Evolutionary conservation across 2,888 invertebrate species (phyloP), one percentile per base, ranked within the genome.

Genomic region (Margaritifera margaritifera): DNA sequence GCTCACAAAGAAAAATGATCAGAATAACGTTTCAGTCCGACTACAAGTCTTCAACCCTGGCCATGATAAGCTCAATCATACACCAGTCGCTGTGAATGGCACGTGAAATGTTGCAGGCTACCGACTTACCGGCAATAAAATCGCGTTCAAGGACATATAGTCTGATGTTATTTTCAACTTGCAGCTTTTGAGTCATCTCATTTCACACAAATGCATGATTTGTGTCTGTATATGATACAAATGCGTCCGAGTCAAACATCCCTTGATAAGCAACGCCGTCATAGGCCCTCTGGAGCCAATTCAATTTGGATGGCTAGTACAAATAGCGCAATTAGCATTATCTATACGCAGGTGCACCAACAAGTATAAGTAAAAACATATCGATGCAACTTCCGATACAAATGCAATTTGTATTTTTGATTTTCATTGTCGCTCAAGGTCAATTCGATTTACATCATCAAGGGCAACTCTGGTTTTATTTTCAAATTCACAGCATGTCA

Each of bases 41-140:
- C 18, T 50, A 61, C 50, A 61, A 42, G 31, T 50, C 50, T 50
- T 61, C 50, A 2, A 61, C 22, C 50, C 61, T 27, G 24, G 61
- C 61, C 61, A 61, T 61, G 50, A 31, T 61, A 20, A 61, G 50
- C 22, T 50, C 61, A 31, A 31, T 31, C 61, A 60, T 60, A n/a
- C 61, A 60, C 61, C 51, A 61, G 22, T 61, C 5, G 5, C 42
- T 61, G 18, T 61, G 20, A 50, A 61, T 61, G 19, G 61, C 51
- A 42, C n/a, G 15, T 27, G 50, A 42, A 22, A 61, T 61, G 6
- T 61, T 61, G 50, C 42, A 31, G 22, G 61, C 61, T 6, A 61
- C 50, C 1, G 51, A 50, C 8, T 22, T n/a, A 22, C 61, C 61
- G 15, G 61, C 42, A 42, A n/a, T 6, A n/a, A 61, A 50, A 6